These are phyloP conservation scores for Paradoxurus hermaphroditus DNA, from an alignment of 2,113 vertebrate genomes.

Conservation along the genomic window DNA sequence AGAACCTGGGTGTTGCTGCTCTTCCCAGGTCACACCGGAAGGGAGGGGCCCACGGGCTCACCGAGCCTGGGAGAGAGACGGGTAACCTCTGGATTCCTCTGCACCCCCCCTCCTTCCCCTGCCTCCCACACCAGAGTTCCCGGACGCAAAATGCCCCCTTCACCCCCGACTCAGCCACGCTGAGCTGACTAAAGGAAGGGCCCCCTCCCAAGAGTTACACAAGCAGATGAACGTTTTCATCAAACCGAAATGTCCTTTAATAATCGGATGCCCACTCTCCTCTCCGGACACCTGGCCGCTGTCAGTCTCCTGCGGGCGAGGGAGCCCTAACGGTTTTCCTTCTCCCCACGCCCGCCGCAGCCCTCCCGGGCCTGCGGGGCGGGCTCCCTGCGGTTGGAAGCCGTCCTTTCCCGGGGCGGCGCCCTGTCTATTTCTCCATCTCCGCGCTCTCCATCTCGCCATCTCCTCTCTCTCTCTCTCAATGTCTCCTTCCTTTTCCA, in stretches of 20 bases:
- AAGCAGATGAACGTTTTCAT: constrained; percentile 13
- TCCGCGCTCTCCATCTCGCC: too few species aligned
- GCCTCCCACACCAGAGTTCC: neutral
- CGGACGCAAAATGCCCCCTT: neutral
- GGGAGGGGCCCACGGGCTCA: rapidly evolving
- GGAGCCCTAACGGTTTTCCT: neutral
- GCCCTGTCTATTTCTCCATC: neutral
- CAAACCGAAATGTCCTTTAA: neutral
- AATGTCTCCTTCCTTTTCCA: neutral
- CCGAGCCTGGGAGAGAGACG: rapidly evolving
- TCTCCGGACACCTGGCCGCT: neutral
- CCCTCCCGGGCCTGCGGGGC: neutral
- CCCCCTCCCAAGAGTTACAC: neutral
- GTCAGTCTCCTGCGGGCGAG: neutral
- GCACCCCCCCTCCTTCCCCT: rapidly evolving
- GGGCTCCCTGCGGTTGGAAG: neutral
- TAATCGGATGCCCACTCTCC: neutral
- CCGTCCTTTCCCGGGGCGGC: neutral
- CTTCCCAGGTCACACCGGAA: neutral
- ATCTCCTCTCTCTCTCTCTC: too few species aligned
- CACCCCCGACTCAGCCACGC: neutral
- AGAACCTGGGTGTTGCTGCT: neutral
- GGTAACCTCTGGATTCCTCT: neutral
- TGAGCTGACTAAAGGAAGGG: neutral
- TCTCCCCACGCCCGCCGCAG: neutral